These are phyloP conservation scores for Polymixis lichenea DNA, from an alignment of 2,888 invertebrate species.

Conservation along the genomic window DNA sequence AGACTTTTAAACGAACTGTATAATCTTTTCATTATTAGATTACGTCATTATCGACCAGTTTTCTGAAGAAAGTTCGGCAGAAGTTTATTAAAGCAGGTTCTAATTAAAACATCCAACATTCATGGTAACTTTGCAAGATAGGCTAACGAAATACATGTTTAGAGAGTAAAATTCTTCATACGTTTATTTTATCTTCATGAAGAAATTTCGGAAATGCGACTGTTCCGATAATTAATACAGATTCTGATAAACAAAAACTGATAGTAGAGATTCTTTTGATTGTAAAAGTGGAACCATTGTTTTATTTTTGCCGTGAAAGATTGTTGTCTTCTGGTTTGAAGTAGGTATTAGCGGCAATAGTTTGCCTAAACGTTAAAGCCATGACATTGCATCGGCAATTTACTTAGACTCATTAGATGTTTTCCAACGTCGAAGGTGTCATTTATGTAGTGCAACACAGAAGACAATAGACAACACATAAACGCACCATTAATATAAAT, in stretches of 20 bases:
- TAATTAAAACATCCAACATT: conserved; percentile 7
- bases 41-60: conserved; percentile 44
- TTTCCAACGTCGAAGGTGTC: neutral
- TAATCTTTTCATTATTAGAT: conserved; percentile 57
- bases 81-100: conserved; percentile 12
- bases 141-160: neutral
- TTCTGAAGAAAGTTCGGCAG: conserved; percentile 1
- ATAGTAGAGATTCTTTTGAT: neutral
- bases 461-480: no score
- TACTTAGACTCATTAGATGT: no score
- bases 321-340: neutral
- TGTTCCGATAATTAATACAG: no score
- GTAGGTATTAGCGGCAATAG: neutral
- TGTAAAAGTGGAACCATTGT: neutral
- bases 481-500: no score
- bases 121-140: neutral
- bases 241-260: no score
- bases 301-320: neutral
- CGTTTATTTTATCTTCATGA: neutral
- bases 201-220: no score
- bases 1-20: conserved; percentile 57
- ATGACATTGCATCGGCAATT: no score
- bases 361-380: neutral
- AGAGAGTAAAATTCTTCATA: neutral
- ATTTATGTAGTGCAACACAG: no score